These are phyloP conservation scores for Sitophilus oryzae DNA, from an alignment of 1,140 invertebrate genomes.

Conservation along the genomic window DNA sequence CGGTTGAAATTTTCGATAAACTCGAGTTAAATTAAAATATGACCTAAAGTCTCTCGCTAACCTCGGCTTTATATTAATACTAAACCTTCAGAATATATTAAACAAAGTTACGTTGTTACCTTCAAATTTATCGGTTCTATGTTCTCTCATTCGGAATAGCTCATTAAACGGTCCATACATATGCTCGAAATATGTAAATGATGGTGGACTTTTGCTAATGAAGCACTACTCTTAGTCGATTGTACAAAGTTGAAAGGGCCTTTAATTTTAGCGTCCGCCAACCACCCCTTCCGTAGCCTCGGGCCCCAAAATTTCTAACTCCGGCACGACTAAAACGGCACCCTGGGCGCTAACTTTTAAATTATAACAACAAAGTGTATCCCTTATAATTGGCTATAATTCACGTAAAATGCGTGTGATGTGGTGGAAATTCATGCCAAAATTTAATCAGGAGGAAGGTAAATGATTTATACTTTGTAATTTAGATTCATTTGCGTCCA, in stretches of 20 bases:
- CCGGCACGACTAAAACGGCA: constrained; percentile 7
- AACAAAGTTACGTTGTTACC: too few species aligned
- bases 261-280: neutral
- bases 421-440: constrained; percentile 18
- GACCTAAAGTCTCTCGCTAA: too few species aligned
- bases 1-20: too few species aligned
- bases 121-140: too few species aligned
- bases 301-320: neutral
- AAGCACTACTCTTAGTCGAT: neutral
- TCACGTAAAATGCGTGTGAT: constrained; percentile 20
- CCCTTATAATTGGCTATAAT: constrained; percentile 23
- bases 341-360: constrained; percentile 18
- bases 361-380: constrained; percentile 21
- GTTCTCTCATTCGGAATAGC: too few species aligned
- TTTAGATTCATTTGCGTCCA: constrained; percentile 19
- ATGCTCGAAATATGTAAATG: too few species aligned
- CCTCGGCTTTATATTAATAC: too few species aligned
- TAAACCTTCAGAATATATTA: too few species aligned
- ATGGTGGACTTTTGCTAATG: neutral
- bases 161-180: too few species aligned
- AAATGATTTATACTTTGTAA: constrained; percentile 20
- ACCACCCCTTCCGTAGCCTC: neutral
- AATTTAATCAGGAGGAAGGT: constrained; percentile 21
- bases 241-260: neutral
- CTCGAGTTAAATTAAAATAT: too few species aligned